Base-by-base conservation (phyloP, 2,888 invertebrate species). In the Nebria brevicollis region DNA sequence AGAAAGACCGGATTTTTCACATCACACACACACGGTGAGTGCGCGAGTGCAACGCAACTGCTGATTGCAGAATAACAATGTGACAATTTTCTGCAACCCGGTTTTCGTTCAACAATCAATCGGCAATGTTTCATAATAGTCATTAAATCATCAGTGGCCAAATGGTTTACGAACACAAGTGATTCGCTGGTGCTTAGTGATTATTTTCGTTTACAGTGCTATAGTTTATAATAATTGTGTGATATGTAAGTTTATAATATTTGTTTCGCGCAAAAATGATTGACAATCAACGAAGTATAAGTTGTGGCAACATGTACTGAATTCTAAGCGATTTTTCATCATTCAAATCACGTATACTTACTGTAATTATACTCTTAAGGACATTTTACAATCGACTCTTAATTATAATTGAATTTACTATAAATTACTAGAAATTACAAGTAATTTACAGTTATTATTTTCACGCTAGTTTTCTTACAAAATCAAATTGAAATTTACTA, bases 51-150 rank as follows among this genome's bases (percentile, higher is more conserved):
- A 66, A 68, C 66, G 15, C 15, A 41, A 68, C 66, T 73, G 73
- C 72, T 73, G 73, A 41, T 65, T 78, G 73, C 66, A 66, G 73
- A 66, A 78, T 72, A 73, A 78, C 78, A 78, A 78, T 78, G 54
- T 54, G 78, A 78, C 73, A 78, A 65, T 42, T 15, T 70, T 70
- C 70, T 34, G 70, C 70, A 70, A 70, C 70, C 70, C 70, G 70
- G 25, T 70, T 70, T 70, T 70, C 70, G 70, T 20, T 70, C n/a
- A 11, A 70, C 34, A 70, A 54, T 11, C 54, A 54, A 54, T 54
- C 54, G 1, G 54, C 54, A 11, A 54, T 54, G 8, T 13, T 54
- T 8, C 13, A 54, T 13, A 54, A 54, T 54, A 13, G 4, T 11
- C 54, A 54, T 54, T 54, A 11, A 54, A 54, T 54, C 13, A 13